These are phyloP conservation scores for Habrosyne pyritoides DNA, from an alignment of 2,888 invertebrate genomes.

Conservation along the genomic window DNA sequence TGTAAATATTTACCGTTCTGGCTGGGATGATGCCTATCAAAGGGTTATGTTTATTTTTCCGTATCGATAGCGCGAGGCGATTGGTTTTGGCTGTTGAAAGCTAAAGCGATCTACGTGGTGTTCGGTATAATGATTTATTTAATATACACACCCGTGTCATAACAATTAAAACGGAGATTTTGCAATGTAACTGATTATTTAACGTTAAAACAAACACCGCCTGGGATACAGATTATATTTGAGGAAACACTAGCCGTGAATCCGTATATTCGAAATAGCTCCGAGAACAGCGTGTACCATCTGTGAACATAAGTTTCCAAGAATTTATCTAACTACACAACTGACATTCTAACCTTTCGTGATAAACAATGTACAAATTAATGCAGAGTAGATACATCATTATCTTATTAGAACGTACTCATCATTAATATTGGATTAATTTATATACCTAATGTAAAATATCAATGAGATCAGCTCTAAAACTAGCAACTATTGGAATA, in stretches of 20 bases:
- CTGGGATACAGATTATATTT: not conserved
- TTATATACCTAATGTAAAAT: not conserved
- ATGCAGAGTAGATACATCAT: not conserved
- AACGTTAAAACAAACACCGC: too few relatives aligned
- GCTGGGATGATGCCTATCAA: constrained; percentile 56
- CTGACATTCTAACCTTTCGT: not conserved
- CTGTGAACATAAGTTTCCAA: not conserved
- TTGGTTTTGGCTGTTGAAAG: constrained; percentile 62
- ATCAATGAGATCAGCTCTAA: not conserved
- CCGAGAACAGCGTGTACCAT: not conserved
- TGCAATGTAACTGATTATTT: too few relatives aligned
- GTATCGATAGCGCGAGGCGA: constrained; percentile 46
- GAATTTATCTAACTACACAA: not conserved
- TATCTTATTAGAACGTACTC: not conserved
- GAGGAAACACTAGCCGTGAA: not conserved
- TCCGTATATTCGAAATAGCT: not conserved
- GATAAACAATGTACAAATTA: not conserved
- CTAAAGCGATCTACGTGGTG: constrained; percentile 59
- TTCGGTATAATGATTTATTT: constrained; percentile 30
- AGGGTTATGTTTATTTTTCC: constrained; percentile 58
- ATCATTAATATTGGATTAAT: not conserved
- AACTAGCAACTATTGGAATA: not conserved
- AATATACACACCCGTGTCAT: not conserved
- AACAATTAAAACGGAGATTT: too few relatives aligned
- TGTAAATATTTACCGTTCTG: constrained; percentile 55